Base-by-base conservation (phyloP, 2,888 invertebrate species). In the Serripes groenlandicus region DNA sequence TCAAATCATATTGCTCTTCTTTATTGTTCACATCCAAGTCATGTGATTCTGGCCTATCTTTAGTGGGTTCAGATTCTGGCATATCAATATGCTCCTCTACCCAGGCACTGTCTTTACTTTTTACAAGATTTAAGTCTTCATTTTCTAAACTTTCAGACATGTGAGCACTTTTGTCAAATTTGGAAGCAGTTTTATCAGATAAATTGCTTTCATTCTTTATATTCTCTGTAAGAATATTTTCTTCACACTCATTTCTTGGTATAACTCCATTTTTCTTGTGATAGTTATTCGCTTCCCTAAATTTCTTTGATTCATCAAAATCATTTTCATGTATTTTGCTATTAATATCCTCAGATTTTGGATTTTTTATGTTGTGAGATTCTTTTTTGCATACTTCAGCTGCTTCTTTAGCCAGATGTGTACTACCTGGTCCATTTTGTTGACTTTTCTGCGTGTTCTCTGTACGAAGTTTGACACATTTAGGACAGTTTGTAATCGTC, bases 401-500 rank as follows among this genome's bases (percentile, higher is more conserved):
- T 11, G 21, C 23, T 56, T 1, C 5, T 34, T 56, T 71, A 3
- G 21, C 1, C 21, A 11, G 35, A 26, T 42, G 28, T 11, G 42
- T 23, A 49, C 15, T 9, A 35, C 28, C 60, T 54, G 32, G 7
- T 58, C 58, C 54, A 71, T 58, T 54, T 23, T n/a, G 15, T 58
- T 28, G 26, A 11, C 49, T 42, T 21, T 21, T 15, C 32, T 5
- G 3, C 23, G 56, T 56, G 3, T 11, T n/a, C n/a, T 9, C n/a
- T 42, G 23, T 66, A 23, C 34, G n/a, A 42, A 66, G 32, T 37
- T 69, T 58, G n/a, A 54, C 18, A 69, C 75, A 75, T 42, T 69
- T 37, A 42, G 76, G 69, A 69, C 76, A 76, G 42, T 58, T 69
- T 42, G 76, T 69, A 23, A 76, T 26, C 4, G 54, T 30, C 3